Percentiles rank a stretch among this genome's conserved stretches.
These are phyloP conservation scores for Stictocephala bisonia DNA, from an alignment of 2,888 invertebrate genomes.

Conservation along the genomic window DNA sequence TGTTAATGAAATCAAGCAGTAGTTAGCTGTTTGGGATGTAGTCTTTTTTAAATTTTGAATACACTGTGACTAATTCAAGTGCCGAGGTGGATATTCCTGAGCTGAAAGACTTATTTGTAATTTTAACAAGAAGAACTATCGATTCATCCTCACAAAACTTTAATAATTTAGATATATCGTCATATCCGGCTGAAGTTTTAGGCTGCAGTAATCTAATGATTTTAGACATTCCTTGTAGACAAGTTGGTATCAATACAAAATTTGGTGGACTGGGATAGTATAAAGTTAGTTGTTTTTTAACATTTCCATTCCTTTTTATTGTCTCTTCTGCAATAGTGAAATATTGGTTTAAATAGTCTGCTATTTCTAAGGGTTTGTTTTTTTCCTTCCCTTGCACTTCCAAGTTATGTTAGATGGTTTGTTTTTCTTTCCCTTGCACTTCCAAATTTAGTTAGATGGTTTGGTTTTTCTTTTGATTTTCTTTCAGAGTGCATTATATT, in stretches of 20 bases:
- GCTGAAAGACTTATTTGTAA: not conserved
- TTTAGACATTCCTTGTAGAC: not conserved
- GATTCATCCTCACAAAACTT: not conserved
- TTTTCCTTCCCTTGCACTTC: not conserved
- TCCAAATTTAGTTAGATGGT: too few species aligned
- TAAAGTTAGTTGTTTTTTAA: not conserved
- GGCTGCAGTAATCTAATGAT: not conserved
- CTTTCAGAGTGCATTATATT: not conserved
- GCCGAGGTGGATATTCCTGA: constrained; percentile 1
- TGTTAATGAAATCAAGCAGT: too few species aligned
- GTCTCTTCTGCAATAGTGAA: too few species aligned
- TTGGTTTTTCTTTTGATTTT: not conserved
- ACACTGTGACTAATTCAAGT: not conserved
- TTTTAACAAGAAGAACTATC: not conserved
- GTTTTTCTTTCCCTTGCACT: too few species aligned
- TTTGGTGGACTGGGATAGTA: not conserved
- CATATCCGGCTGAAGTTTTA: not conserved
- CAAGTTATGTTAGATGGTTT: too few species aligned
- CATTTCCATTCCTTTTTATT: too few species aligned
- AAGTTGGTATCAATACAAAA: not conserved
- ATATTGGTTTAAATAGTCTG: not conserved
- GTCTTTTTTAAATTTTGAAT: not conserved
- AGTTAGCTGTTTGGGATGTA: too few species aligned
- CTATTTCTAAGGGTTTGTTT: not conserved
- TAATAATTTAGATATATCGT: not conserved